Percentiles rank a stretch among this genome's conserved stretches.
These are phyloP conservation scores for Protonibea diacanthus DNA, from an alignment of 2,797 vertebrate species.

Conservation along the genomic window DNA sequence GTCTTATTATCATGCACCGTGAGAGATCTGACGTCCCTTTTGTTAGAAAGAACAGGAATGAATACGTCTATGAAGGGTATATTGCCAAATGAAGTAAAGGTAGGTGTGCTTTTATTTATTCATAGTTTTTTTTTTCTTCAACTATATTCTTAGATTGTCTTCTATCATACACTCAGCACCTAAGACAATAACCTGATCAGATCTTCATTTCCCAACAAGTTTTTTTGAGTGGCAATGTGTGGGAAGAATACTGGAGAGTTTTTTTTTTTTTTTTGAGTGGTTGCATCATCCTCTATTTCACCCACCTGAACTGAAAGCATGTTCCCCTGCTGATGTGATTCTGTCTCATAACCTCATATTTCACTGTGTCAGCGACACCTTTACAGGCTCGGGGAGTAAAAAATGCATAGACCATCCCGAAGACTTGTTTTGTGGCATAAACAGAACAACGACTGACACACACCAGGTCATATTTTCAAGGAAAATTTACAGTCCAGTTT, in stretches of 20 bases:
- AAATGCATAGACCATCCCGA: background rate
- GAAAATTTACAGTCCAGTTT: constrained; percentile 42
- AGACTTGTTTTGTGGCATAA: constrained; percentile 30
- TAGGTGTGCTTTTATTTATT: background rate
- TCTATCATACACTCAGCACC: background rate
- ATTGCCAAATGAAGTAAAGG: constrained; percentile 10
- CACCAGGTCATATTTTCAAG: constrained; percentile 24
- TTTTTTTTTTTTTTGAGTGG: constrained; percentile 3
- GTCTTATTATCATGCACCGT: background rate
- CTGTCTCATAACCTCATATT: constrained; percentile 49
- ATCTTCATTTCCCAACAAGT: constrained; percentile 7
- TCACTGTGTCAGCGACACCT: constrained; percentile 49
- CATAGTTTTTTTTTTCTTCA: background rate
- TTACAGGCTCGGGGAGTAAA: constrained; percentile 14
- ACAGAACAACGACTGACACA: constrained; percentile 26
- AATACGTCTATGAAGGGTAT: background rate
- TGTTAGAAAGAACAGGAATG: constrained; percentile 4
- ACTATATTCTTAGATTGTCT: background rate
- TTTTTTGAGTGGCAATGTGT: background rate
- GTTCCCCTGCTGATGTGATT: constrained; percentile 42
- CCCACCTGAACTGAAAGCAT: constrained; percentile 29
- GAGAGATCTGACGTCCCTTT: background rate
- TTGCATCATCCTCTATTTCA: constrained; percentile 53
- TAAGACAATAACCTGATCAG: constrained; percentile 15
- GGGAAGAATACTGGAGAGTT: constrained; percentile 12